Evolutionary conservation across 1,140 invertebrate species (phyloP), one percentile per base, ranked within the genome.

Genomic region (Halotydeus destructor): DNA sequence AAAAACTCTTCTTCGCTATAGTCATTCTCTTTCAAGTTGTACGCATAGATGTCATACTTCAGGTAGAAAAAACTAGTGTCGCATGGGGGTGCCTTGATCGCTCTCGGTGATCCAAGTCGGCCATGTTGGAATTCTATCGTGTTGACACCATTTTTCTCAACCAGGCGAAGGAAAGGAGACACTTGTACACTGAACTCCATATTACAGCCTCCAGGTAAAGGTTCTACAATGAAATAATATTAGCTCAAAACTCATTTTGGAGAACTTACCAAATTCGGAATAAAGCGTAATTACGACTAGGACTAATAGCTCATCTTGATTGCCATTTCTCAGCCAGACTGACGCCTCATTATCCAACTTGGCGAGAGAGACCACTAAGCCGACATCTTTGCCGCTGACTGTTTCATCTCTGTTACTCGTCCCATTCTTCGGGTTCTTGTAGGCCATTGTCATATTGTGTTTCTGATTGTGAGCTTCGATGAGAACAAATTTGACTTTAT

Each of bases 171-270:
- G 52, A 67, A 79, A 6, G 78, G 75, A 16, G 74, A 67, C 44
- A 65, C 66, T 51, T 68, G 58, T n/a, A 70, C 57, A 31, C 67
- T 55, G 49, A 71, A 71, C 51, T 75, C 71, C 64, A 76, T 67
- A 48, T 76, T 78, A 52, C 77, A 80, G 24, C 74, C 77, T 44
- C 78, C 78, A 31, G 77, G 76, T 50, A 78, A 61, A 3, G 78
- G 77, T 53, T 69, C 76, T 78, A 57, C 63, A 64, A 48, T 21
- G 14, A 25, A n/a, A n/a, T 21, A 28, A 12, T 21, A 44, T 19
- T 31, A 11, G 8, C 21, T 34, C 22, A 25, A 27, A 18, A 9
- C 18, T 32, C 30, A 30, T 33, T 28, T 34, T 44, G 21, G 35
- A 34, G n/a, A 21, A 48, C 39, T 41, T 36, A 41, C 39, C 11